phyloP scores from a whole-genome alignment of 1,140 invertebrate genomes.

The Dendroctonus valens region DNA sequence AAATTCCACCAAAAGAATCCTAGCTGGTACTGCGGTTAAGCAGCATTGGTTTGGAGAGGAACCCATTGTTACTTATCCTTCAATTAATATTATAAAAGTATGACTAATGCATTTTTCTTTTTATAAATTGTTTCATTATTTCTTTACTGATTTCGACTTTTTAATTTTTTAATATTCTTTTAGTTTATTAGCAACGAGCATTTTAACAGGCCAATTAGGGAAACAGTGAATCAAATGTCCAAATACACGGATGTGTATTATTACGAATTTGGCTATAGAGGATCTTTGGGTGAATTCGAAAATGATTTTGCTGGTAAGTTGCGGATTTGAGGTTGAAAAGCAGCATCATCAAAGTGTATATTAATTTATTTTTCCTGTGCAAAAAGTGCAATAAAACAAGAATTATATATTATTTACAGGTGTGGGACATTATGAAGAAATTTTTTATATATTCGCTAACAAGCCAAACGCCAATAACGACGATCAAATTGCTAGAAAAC shows the following conservation, averaged over 20 bases:
- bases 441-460: slow-evolving; percentile 36
- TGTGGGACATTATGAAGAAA: slow-evolving; percentile 39
- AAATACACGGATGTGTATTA: slow-evolving; percentile 36
- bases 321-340: background rate
- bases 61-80: slow-evolving; percentile 16
- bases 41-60: slow-evolving; percentile 18
- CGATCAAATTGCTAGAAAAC: slow-evolving; percentile 24
- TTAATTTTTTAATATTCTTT: slow-evolving; percentile 9
- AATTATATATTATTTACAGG: slow-evolving; percentile 23
- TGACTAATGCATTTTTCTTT: too few species aligned
- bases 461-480: slow-evolving; percentile 21
- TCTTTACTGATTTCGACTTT: background rate
- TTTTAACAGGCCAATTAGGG: slow-evolving; percentile 38
- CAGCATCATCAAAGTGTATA: too few species aligned
- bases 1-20: slow-evolving; percentile 12
- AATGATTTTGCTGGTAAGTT: slow-evolving; percentile 20
- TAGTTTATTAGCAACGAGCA: slow-evolving; percentile 43
- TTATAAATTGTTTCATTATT: too few species aligned
- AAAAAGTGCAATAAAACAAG: too few species aligned
- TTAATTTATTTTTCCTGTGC: too few species aligned
- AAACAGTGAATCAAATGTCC: slow-evolving; percentile 34
- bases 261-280: slow-evolving; percentile 42
- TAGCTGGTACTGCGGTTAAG: slow-evolving; percentile 23
- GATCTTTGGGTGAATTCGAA: slow-evolving; percentile 34
- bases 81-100: slow-evolving; percentile 22